These are phyloP conservation scores for Leptinotarsa defecta DNA, from an alignment of 1,140 invertebrate species.

Conservation along the genomic window DNA sequence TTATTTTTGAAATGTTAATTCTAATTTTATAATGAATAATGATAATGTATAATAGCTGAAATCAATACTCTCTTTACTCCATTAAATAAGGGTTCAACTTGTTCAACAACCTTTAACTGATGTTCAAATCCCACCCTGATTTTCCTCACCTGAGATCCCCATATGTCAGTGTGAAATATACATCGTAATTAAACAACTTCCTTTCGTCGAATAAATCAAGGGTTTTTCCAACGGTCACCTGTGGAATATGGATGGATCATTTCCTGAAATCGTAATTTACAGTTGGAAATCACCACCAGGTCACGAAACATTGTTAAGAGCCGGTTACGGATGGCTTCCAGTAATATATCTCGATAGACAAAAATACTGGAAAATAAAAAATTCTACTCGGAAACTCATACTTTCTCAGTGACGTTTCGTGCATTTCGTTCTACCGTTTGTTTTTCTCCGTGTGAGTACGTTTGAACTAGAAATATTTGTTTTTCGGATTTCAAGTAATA, in stretches of 20 bases:
- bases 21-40: too few relatives aligned
- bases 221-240: slow-evolving; percentile 33
- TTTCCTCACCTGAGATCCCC: background rate
- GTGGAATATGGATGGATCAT: slow-evolving; percentile 36
- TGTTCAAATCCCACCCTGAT: too few relatives aligned
- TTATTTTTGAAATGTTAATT: too few relatives aligned
- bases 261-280: slow-evolving; percentile 31
- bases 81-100: too few relatives aligned
- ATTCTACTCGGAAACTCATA: background rate
- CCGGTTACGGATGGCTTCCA: background rate
- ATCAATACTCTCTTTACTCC: too few relatives aligned
- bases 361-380: slow-evolving; percentile 4
- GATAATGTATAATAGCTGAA: too few relatives aligned
- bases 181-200: slow-evolving; percentile 36
- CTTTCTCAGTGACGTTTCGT: background rate
- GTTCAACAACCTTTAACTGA: too few relatives aligned
- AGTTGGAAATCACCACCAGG: slow-evolving; percentile 18
- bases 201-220: slow-evolving; percentile 29
- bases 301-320: slow-evolving; percentile 24
- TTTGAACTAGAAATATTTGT: background rate
- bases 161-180: slow-evolving; percentile 35
- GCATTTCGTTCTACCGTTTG: background rate
- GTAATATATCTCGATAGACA: slow-evolving; percentile 7
- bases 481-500: too few relatives aligned
- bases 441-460: too few relatives aligned